Evolutionary conservation across 2,888 invertebrate species (phyloP).

Genomic region (Syrista parreyssii): DNA sequence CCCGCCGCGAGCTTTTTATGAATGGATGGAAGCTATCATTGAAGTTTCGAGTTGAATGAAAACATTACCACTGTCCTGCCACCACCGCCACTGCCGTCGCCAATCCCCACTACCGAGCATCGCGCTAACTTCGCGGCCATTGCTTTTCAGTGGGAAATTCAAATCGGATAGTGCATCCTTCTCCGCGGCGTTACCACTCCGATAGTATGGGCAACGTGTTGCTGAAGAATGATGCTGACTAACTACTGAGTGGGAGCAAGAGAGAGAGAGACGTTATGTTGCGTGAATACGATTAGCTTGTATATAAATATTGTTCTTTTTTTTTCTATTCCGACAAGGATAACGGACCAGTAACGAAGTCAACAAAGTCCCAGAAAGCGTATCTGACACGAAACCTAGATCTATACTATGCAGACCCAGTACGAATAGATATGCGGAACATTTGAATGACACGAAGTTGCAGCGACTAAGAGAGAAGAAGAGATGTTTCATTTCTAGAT

Average conservation of each 20-base stretch:
- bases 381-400: neutral
- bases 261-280: neutral
- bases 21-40: conserved; percentile 67
- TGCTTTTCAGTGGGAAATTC: conserved; percentile 39
- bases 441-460: neutral
- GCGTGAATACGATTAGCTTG: neutral
- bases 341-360: neutral
- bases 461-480: neutral
- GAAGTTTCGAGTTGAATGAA: conserved; percentile 66
- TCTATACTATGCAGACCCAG: neutral
- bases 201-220: neutral
- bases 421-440: neutral
- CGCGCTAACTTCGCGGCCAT: conserved; percentile 30
- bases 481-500: neutral
- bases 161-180: conserved; percentile 26
- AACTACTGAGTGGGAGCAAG: neutral
- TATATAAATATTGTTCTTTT: neutral
- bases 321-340: neutral
- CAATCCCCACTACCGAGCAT: conserved; percentile 1
- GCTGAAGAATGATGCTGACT: neutral
- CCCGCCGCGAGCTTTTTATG: conserved; percentile 59
- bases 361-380: neutral
- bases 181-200: neutral
- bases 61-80: conserved; percentile 33
- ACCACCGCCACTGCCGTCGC: conserved; percentile 28